Evolutionary conservation across 2,797 vertebrate species (phyloP), one percentile per base, ranked within the genome.

Genomic region (Melanotaenia boesemani): DNA sequence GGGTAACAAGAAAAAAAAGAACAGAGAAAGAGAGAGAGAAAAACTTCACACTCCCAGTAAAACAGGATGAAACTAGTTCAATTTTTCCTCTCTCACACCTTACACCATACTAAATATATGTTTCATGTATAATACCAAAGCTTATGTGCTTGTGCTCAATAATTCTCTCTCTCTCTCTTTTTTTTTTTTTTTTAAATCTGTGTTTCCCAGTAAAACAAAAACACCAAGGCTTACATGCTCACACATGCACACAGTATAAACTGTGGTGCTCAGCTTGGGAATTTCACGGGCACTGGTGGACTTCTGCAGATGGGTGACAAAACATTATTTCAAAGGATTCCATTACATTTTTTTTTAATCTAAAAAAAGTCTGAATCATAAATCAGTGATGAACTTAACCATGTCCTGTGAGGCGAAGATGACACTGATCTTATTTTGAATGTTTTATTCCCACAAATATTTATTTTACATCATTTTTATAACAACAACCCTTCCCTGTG

Each of bases 221-320:
- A 57, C 11, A 12, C 9, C 6, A 7, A 61, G 0, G 4, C 50
- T 11, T 41, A 22, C n/a, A 65, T 20, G 8, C 48, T 61, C 12
- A 28, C 46, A 32, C 30, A 18, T 20, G 11, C 32, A 18, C 26
- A 48, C 13, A n/a, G 48, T 8, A 78, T 59, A 79, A 63, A 62
- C 63, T 39, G 57, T 12, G 20, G 52, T 70, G 41, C 9, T 46
- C 73, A 16, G 1, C 24, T n/a, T 20, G 16, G 72, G 88, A 92
- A 94, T 94, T 67, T 92, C 86, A 80, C 85, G 63, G 18, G 34
- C 28, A 24, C 36, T 36, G 61, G 65, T 68, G 63, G 92, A 76
- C 67, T 92, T 90, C 87, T 10, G 69, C 91, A 88, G 0, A 46
- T 8, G 9, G 64, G 79, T 80, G 90, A 60, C 18, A 86, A 76